These are phyloP conservation scores for Hepsetus odoe DNA, from an alignment of 2,113 vertebrate species.

Conservation along the genomic window DNA sequence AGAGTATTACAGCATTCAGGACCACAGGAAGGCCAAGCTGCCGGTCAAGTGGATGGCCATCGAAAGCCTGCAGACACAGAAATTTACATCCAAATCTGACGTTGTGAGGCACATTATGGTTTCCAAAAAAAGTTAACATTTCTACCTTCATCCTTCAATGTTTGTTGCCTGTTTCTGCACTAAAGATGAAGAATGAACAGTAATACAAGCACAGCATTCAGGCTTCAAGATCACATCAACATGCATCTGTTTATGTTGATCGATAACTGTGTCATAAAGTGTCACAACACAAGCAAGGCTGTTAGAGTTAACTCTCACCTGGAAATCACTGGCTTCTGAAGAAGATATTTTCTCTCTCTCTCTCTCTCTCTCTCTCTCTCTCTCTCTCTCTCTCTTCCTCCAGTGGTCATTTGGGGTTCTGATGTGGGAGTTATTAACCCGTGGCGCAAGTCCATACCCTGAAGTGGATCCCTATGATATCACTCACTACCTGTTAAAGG, in stretches of 20 bases:
- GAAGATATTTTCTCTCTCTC: too few species aligned
- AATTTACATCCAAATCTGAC: constrained; percentile 94
- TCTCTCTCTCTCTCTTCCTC: constrained; percentile 8
- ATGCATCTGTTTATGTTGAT: too few species aligned
- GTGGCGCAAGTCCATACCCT: constrained; percentile 89
- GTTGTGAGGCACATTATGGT: constrained; percentile 76
- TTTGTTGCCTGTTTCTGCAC: too few species aligned
- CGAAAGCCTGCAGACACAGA: constrained; percentile 94
- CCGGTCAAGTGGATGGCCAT: constrained; percentile 98
- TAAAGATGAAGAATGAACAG: too few species aligned
- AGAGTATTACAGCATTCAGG: constrained; percentile 91
- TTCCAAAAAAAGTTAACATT: not conserved
- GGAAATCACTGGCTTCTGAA: too few species aligned
- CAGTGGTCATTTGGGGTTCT: constrained; percentile 96
- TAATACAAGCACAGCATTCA: too few species aligned
- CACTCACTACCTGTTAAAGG: constrained; percentile 81
- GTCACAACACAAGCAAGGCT: too few species aligned
- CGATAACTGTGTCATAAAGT: too few species aligned
- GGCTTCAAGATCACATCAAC: too few species aligned
- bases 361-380: not conserved
- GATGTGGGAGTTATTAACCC: constrained; percentile 93
- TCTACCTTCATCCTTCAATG: not conserved
- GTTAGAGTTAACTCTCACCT: too few species aligned
- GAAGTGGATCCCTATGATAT: constrained; percentile 92
- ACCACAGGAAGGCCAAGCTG: constrained; percentile 83